phyloP scores from a whole-genome alignment of 2,888 invertebrate species.

The Clivina fossor region DNA sequence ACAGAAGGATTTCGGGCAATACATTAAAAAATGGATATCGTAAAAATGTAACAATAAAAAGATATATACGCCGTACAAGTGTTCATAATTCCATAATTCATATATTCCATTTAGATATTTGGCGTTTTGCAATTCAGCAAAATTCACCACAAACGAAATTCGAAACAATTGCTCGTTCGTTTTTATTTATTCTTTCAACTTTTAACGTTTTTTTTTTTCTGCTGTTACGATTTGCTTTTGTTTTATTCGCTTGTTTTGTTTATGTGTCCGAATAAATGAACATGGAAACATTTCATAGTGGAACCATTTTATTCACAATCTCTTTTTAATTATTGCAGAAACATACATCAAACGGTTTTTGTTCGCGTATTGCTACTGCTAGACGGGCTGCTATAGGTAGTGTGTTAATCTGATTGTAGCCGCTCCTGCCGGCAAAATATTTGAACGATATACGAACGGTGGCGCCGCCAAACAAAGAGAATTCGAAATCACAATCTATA shows the following conservation, averaged over 20 bases:
- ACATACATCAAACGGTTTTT: constrained; percentile 39
- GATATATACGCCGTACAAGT: too few species aligned
- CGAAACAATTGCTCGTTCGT: constrained; percentile 13
- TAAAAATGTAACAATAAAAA: too few species aligned
- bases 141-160: background rate
- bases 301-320: constrained; percentile 38
- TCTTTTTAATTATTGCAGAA: constrained; percentile 42
- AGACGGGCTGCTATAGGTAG: too few species aligned
- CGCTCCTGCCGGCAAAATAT: too few species aligned
- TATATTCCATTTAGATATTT: background rate
- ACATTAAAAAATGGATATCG: too few species aligned
- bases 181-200: background rate
- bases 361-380: too few species aligned
- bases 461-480: too few species aligned
- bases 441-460: too few species aligned
- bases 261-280: constrained; percentile 7
- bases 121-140: background rate
- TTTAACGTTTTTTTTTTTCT: background rate
- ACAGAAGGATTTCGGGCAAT: too few species aligned
- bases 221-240: background rate
- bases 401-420: too few species aligned
- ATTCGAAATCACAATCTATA: too few species aligned
- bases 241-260: background rate
- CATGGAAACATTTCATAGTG: constrained; percentile 6
- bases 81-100: constrained; percentile 15